Evolutionary conservation across 2,113 vertebrate species (phyloP).

Genomic region (Mustela lutreola): DNA sequence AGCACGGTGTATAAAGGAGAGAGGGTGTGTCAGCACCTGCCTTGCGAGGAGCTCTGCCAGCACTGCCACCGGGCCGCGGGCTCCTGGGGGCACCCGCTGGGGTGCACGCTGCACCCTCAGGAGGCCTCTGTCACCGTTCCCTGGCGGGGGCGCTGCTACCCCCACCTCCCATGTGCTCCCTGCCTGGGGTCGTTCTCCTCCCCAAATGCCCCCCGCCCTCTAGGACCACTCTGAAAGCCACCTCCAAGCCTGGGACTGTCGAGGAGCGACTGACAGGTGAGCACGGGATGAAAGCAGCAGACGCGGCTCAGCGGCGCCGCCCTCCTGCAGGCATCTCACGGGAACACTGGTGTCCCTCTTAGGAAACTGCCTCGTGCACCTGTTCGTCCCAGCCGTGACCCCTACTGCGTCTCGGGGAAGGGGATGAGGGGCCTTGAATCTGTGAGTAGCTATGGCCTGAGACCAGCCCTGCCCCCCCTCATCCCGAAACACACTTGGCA

Average conservation of each 20-base stretch:
- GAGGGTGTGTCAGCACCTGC: accelerated
- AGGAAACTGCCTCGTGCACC: accelerated
- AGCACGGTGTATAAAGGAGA: accelerated
- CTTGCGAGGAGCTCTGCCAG: accelerated
- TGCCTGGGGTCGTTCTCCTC: neutral
- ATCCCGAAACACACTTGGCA: accelerated
- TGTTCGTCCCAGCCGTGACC: accelerated
- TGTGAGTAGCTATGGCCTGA: accelerated
- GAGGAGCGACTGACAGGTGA: neutral
- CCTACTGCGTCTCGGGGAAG: neutral
- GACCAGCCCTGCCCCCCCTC: too few relatives aligned
- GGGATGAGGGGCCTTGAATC: too few relatives aligned
- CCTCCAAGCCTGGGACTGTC: accelerated
- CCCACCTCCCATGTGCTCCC: neutral
- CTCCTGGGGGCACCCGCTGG: neutral
- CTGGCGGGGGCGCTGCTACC: accelerated
- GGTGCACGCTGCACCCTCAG: accelerated
- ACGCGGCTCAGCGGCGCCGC: accelerated
- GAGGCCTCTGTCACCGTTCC: neutral
- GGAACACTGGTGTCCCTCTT: accelerated
- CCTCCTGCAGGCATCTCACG: neutral
- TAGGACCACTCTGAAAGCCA: neutral
- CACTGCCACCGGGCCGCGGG: accelerated
- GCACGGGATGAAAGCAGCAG: accelerated
- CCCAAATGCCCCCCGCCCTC: neutral